Evolutionary conservation across 1,140 invertebrate genomes (phyloP), one percentile per base, ranked within the genome.

Genomic region (Calliphora vicina): DNA sequence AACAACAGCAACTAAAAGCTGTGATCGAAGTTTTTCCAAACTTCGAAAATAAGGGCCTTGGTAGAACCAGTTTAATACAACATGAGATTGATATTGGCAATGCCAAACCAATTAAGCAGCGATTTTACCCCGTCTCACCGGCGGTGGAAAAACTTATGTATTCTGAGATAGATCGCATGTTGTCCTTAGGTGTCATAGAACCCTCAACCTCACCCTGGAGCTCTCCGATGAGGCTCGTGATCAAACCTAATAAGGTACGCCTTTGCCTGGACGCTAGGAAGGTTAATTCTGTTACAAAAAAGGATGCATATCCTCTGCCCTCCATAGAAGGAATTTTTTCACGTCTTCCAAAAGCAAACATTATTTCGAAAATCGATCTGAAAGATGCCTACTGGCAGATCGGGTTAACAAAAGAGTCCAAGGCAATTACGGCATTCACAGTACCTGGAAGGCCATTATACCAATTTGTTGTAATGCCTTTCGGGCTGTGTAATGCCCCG

Each of bases 321-420:
- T 78, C 82, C 35, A 86, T 87, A 67, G 84, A 85, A 6, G 84
- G 83, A 3, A 85, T 87, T 12, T 80, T 88, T 15, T 81, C 82
- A 81, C 76, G 84, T 9, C 73, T 86, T 2, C 80, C 84, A 4
- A 82, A 83, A 35, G 61, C 80, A 15, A 43, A 83, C 25, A 83
- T 20, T 74, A 85, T 84, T 27, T 82, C 87, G 73, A 87, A 87
- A 4, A 17, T 90, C 8, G 86, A 88, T 81, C 78, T 90, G 17
- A 88, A 88, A 82, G 85, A 87, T 72, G 89, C 87, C 0, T 91
- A 86, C 76, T 88, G 86, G 86, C 89, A 92, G 82, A 86, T 91
- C 4, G 86, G 85, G 0, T 20, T 92, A 6, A 83, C 82, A 2
- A 35, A 85, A 13, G 74, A 83, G 13, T 86, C 84, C 17, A 84